These are phyloP conservation scores for Anguilla japonica DNA, from an alignment of 2,113 vertebrate species.

Conservation along the genomic window DNA sequence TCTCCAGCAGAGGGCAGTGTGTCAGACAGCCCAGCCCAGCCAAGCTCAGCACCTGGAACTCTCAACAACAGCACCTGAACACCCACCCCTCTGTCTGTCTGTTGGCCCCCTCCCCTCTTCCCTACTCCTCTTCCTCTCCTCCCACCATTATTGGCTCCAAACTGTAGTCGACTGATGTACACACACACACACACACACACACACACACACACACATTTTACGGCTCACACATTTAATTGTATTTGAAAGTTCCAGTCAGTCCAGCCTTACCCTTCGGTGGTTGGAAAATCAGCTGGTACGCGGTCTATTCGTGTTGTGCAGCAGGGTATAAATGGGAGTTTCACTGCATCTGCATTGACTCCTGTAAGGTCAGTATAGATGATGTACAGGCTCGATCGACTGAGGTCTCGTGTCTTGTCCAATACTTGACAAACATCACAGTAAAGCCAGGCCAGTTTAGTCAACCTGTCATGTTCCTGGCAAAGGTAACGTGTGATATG, in stretches of 20 bases:
- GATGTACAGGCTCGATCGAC: background rate
- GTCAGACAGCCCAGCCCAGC: slow-evolving; percentile 74
- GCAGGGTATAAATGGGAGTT: slow-evolving; percentile 21
- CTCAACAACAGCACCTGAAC: slow-evolving; percentile 78
- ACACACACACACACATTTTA: background rate
- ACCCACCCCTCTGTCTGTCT: slow-evolving; percentile 34
- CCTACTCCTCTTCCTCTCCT: slow-evolving; percentile 38
- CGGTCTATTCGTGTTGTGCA: background rate
- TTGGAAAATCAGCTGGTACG: slow-evolving; percentile 9
- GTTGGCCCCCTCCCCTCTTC: slow-evolving; percentile 16
- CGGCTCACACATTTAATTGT: background rate
- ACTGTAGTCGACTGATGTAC: slow-evolving; percentile 22
- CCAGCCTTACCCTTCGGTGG: background rate
- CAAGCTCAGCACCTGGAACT: slow-evolving; percentile 74
- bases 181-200: background rate
- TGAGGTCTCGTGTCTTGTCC: background rate
- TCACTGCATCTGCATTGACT: background rate
- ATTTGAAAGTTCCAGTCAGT: background rate
- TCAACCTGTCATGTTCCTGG: background rate
- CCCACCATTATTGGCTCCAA: slow-evolving; percentile 24
- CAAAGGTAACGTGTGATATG: background rate
- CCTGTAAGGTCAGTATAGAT: slow-evolving; percentile 20
- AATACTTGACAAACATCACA: background rate
- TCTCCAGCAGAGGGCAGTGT: slow-evolving; percentile 70
- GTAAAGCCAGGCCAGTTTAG: slow-evolving; percentile 11